Percentiles rank a stretch among this genome's conserved stretches.
These are phyloP conservation scores for Empidonax traillii DNA, from an alignment of 2,113 vertebrate species.

Conservation along the genomic window DNA sequence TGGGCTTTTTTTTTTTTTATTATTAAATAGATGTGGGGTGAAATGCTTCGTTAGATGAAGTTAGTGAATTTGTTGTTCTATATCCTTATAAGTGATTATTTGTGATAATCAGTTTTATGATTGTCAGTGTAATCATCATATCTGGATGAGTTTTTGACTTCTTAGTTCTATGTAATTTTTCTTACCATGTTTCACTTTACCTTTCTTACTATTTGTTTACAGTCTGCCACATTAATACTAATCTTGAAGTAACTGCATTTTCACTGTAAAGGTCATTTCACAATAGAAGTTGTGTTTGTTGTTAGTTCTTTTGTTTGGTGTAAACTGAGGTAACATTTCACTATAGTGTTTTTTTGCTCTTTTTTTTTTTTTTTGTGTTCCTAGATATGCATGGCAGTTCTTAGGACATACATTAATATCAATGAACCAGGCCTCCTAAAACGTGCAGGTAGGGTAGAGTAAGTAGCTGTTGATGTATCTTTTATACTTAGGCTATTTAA, in stretches of 20 bases:
- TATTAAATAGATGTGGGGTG: background rate
- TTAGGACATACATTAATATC: conserved; percentile 77
- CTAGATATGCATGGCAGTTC: conserved; percentile 84
- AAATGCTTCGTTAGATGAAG: background rate
- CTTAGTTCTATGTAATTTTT: background rate
- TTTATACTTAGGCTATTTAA: background rate
- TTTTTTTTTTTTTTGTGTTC: background rate
- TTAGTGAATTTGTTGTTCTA: background rate
- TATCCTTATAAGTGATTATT: background rate
- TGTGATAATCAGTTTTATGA: background rate
- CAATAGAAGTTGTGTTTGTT: background rate
- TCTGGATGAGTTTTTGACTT: background rate
- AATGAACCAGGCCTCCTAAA: conserved; percentile 76
- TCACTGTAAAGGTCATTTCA: background rate
- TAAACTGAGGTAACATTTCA: background rate
- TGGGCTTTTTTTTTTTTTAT: background rate
- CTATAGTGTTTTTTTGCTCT: background rate
- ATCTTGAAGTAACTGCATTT: background rate
- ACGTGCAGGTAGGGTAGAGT: conserved; percentile 81
- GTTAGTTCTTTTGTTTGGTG: background rate
- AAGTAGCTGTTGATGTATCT: background rate
- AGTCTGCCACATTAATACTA: background rate
- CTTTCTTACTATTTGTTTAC: background rate
- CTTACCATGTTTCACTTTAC: background rate
- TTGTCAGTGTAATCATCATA: background rate